These are phyloP conservation scores for Zaprionus gabonicus DNA, from an alignment of 1,140 invertebrate genomes.

Conservation along the genomic window DNA sequence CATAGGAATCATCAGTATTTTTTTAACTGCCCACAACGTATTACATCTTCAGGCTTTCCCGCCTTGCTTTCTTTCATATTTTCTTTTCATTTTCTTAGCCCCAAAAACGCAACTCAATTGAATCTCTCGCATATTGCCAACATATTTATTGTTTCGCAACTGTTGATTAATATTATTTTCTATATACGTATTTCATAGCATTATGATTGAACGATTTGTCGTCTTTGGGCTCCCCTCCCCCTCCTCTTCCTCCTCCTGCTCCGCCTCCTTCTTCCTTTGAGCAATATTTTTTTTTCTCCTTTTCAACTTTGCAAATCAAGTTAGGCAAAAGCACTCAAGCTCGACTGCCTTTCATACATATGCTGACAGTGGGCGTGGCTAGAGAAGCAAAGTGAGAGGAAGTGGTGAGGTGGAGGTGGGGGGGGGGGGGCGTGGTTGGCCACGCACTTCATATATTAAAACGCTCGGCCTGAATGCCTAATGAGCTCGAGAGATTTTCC, in stretches of 20 bases:
- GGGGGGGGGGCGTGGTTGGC: slow-evolving; percentile 15
- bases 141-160: neutral
- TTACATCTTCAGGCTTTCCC: no score
- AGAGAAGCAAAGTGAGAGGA: neutral
- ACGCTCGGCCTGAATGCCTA: slow-evolving; percentile 62
- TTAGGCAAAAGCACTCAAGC: slow-evolving; percentile 1
- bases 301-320: slow-evolving; percentile 9
- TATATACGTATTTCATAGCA: neutral
- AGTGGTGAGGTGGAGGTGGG: neutral
- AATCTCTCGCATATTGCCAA: neutral
- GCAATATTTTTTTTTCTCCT: neutral
- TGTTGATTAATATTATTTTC: slow-evolving; percentile 4
- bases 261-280: neutral
- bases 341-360: slow-evolving; percentile 16
- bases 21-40: no score
- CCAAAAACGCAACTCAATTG: neutral
- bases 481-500: slow-evolving; percentile 63
- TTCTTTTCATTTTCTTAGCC: no score
- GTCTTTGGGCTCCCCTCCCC: neutral
- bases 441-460: slow-evolving; percentile 56
- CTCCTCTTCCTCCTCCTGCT: neutral
- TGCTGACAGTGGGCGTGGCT: slow-evolving; percentile 27
- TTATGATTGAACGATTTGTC: slow-evolving; percentile 4
- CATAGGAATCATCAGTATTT: no score
- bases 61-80: no score